A percentile compares a stretch with the other conserved stretches of the same genome.
Conservation (phyloP, 1,140 invertebrate genomes). For the Sarcophaga peregrina region DNA sequence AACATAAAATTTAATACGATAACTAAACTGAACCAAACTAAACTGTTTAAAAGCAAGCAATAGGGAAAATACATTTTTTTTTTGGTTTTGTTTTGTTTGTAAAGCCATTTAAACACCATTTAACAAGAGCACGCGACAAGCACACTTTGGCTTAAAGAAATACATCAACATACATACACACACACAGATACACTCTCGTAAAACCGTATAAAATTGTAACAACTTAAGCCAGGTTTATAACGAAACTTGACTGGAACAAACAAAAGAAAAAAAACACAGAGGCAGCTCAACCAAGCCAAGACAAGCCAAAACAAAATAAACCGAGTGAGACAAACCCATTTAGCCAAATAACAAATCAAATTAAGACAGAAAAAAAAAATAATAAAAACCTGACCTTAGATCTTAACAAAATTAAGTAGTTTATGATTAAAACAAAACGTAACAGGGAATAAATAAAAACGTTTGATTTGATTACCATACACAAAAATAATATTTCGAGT, state of each 20-base stretch:
- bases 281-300: neutral
- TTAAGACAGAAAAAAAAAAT: neutral
- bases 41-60: neutral
- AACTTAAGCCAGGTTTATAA: neutral
- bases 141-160: slow-evolving; percentile 1
- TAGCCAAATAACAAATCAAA: neutral
- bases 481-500: too few species aligned
- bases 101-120: neutral
- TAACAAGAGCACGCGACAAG: slow-evolving; percentile 34
- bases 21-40: neutral
- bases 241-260: neutral
- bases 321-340: slow-evolving; percentile 29
- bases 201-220: neutral
- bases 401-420: neutral
- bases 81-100: too few species aligned
- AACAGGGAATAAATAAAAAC: too few species aligned
- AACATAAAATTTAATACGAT: slow-evolving; percentile 32
- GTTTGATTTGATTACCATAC: too few species aligned
- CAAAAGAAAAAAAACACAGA: neutral
- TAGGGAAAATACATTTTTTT: neutral
- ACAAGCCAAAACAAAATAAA: neutral
- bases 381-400: neutral
- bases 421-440: slow-evolving; percentile 7
- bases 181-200: too few species aligned
- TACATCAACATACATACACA: too few species aligned